Conservation (phyloP, 2,113 vertebrate species). For the Poicephalus meyeri region DNA sequence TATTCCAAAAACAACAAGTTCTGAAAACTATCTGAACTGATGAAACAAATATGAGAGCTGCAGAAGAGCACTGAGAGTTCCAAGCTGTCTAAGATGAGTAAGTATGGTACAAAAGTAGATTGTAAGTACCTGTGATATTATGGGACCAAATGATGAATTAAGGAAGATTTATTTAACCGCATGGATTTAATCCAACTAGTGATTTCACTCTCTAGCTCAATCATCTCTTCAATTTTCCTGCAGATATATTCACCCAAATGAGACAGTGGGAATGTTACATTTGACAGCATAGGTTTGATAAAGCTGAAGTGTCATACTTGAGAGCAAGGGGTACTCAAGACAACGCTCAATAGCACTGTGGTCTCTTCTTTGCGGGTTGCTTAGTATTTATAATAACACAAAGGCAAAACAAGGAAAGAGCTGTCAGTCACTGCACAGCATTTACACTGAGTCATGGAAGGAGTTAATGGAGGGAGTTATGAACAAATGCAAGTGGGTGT, state of each 20-base stretch:
- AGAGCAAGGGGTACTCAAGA: not conserved
- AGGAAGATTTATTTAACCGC: not conserved
- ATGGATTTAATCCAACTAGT: not conserved
- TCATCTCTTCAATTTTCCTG: not conserved
- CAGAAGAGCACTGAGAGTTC: not conserved
- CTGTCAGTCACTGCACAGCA: not conserved
- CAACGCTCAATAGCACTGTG: not conserved
- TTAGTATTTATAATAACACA: not conserved
- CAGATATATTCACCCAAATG: not conserved
- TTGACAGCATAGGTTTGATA: not conserved
- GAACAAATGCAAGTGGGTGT: slow-evolving; percentile 23
- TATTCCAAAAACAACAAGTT: not conserved
- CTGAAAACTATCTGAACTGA: not conserved
- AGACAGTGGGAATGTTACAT: not conserved
- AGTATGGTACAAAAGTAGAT: not conserved
- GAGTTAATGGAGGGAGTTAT: not conserved
- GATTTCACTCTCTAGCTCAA: not conserved
- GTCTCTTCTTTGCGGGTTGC: not conserved
- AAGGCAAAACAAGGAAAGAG: not conserved
- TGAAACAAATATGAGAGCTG: not conserved
- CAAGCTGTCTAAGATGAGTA: not conserved
- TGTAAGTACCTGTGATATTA: not conserved
- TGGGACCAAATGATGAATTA: not conserved
- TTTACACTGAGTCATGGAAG: not conserved
- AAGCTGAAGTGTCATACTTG: not conserved